These are phyloP conservation scores for Passer domesticus DNA, from an alignment of 2,113 vertebrate genomes.

Conservation along the genomic window DNA sequence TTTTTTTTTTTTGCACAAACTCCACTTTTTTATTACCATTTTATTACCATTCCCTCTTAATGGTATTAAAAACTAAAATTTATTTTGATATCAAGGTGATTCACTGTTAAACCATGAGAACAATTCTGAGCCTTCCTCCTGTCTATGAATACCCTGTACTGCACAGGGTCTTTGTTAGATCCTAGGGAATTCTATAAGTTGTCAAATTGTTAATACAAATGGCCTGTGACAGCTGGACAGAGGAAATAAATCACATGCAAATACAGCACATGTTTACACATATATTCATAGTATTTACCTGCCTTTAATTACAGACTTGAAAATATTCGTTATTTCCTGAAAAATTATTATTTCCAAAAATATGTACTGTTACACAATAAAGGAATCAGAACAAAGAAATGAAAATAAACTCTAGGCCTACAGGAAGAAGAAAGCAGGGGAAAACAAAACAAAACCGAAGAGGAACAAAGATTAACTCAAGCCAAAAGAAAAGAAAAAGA, in stretches of 20 bases:
- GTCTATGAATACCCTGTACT: neutral
- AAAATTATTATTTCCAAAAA: constrained; percentile 32
- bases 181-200: neutral
- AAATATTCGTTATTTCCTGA: neutral
- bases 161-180: neutral
- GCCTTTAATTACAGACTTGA: neutral
- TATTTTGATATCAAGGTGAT: neutral
- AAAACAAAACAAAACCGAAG: neutral
- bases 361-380: neutral
- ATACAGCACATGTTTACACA: neutral
- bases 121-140: neutral
- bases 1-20: neutral
- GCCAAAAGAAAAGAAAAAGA: neutral
- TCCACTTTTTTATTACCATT: neutral
- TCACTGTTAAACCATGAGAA: neutral
- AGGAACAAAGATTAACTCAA: neutral
- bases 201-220: neutral
- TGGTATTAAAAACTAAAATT: neutral
- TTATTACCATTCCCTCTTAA: neutral
- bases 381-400: neutral
- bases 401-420: neutral
- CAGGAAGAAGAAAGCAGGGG: neutral
- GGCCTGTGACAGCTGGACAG: neutral
- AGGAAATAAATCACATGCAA: neutral
- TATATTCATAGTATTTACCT: neutral